Percentiles rank a stretch among this genome's conserved stretches.
phyloP scores from a whole-genome alignment of 2,888 invertebrate species.

The Stramonita haemastoma region DNA sequence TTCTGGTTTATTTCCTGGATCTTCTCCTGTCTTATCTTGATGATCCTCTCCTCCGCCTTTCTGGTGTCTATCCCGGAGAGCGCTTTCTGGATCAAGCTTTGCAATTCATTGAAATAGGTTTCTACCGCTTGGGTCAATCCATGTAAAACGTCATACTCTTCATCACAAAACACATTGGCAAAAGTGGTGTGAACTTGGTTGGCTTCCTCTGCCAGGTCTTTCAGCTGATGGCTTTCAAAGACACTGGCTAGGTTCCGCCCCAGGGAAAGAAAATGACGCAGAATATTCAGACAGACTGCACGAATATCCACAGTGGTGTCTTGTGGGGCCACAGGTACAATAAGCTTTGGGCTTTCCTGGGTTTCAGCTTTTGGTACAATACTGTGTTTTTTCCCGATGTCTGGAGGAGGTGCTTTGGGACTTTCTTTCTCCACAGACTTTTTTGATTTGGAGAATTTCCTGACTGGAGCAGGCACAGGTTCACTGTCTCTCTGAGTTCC shows the following conservation, averaged over 20 bases:
- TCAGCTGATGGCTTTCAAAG: neutral
- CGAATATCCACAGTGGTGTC: neutral
- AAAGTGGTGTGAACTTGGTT: neutral
- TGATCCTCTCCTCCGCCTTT: conserved; percentile 8
- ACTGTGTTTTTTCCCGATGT: too few species aligned
- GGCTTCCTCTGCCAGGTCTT: neutral
- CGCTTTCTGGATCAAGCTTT: neutral
- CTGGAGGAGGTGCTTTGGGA: too few species aligned
- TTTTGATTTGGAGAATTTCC: too few species aligned
- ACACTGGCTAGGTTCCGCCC: neutral
- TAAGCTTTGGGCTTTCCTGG: too few species aligned
- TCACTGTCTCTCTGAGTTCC: too few species aligned
- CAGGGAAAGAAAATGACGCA: neutral
- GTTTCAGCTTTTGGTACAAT: too few species aligned
- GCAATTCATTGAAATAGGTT: neutral
- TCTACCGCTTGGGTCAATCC: conserved; percentile 13
- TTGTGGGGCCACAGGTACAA: too few species aligned
- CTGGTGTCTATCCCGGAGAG: neutral
- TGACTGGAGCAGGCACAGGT: too few species aligned
- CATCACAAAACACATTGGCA: neutral
- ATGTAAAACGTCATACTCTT: conserved; percentile 14
- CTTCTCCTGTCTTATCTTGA: conserved; percentile 6
- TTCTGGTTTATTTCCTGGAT: conserved; percentile 16
- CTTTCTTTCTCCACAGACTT: too few species aligned
- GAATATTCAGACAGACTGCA: conserved; percentile 1